Conservation (phyloP, 2,113 vertebrate genomes). For the Archocentrus centrarchus region DNA sequence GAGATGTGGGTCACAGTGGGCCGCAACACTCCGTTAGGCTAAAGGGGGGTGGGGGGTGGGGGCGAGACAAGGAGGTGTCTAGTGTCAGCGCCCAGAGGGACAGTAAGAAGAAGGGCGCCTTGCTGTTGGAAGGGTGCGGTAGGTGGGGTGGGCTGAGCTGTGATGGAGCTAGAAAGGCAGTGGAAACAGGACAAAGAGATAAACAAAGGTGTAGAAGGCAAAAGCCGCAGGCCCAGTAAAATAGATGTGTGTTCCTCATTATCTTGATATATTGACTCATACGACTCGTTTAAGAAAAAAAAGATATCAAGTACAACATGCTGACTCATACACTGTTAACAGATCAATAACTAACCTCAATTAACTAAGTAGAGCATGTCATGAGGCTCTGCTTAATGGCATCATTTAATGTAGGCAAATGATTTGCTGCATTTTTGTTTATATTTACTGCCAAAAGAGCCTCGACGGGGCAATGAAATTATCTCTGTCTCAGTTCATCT, state of each 20-base stretch:
- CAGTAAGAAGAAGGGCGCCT: conserved; percentile 49
- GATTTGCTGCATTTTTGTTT: conserved; percentile 57
- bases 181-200: conserved; percentile 47
- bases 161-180: conserved; percentile 20
- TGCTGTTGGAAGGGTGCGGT: conserved; percentile 29
- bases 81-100: conserved; percentile 56
- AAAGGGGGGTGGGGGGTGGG: conserved; percentile 30
- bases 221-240: background rate
- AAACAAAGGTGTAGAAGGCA: conserved; percentile 25
- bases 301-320: background rate
- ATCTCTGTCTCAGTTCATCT: conserved; percentile 16
- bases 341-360: conserved; percentile 67
- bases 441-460: conserved; percentile 47
- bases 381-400: conserved; percentile 45
- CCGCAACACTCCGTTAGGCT: conserved; percentile 7
- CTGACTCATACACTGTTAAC: conserved; percentile 32
- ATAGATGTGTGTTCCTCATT: background rate
- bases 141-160: background rate
- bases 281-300: background rate
- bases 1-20: background rate
- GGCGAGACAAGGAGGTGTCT: conserved; percentile 61
- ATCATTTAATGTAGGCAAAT: conserved; percentile 56
- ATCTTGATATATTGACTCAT: conserved; percentile 23
- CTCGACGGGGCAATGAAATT: conserved; percentile 19
- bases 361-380: conserved; percentile 58